Base-by-base conservation (phyloP, 2,113 vertebrate species). In the Sinosuthora webbiana region DNA sequence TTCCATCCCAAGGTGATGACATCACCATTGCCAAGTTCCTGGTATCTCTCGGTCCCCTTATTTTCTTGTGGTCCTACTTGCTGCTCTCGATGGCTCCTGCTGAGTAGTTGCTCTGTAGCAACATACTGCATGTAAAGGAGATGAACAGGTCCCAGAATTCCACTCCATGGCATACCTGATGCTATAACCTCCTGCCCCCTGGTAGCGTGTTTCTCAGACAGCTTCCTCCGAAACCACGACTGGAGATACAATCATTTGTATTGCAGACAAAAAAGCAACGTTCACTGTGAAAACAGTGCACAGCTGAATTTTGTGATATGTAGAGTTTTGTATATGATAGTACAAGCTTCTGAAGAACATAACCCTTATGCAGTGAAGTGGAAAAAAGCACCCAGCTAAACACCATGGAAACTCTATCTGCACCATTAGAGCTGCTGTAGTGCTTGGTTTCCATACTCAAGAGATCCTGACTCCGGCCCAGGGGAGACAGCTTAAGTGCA, bases 1-100 rank as follows among this genome's bases (percentile, higher is more conserved):
- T 93, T 96, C 83, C 90, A 94, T 92, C 76, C 79, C 69, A 83
- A 89, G 53, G 80, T 84, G 86, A 82, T 94, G 88, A 83, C 49
- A 69, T 86, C 88, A 71, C 41, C 80, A 92, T 3, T 91, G 95
- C 83, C 53, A 77, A 50, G 44, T 77, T 91, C 59, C 90, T 57
- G 71, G 20, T 73, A 78, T 84, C 73, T 83, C 87, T 92, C 2
- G 2, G 64, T 94, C 53, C 68, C 85, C 87, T 92, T 78, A 78
- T 84, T 85, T 89, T 87, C 93, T 89, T 68, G 88, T 30, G 35
- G 83, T 92, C 73, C 73, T 93, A 30, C 60, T 89, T 78, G 88
- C 65, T 93, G 80, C 62, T 92, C 83, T 56, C 10, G 71, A 47
- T 30, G 85, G 80, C 35, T 94, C 90, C 80, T 64, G 42, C 60